Evolutionary conservation across 2,888 invertebrate species (phyloP).

Genomic region (Ochlodes sylvanus): DNA sequence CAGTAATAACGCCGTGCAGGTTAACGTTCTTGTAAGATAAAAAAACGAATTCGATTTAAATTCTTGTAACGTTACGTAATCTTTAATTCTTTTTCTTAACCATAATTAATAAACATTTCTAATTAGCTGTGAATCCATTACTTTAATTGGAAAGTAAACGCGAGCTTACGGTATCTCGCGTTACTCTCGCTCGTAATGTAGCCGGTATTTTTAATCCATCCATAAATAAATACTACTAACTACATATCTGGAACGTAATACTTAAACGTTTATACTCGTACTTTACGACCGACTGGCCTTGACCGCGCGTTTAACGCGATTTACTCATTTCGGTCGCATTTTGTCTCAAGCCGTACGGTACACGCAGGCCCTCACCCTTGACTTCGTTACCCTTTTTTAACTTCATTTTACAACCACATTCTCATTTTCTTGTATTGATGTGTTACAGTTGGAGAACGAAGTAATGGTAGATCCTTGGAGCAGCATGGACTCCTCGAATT

Average conservation of each 20-base stretch:
- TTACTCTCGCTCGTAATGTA: slow-evolving; percentile 38
- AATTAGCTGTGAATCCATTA: slow-evolving; percentile 22
- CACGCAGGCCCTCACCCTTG: slow-evolving; percentile 55
- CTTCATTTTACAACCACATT: slow-evolving; percentile 39
- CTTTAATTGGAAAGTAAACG: slow-evolving; percentile 27
- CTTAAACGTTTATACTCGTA: slow-evolving; percentile 31
- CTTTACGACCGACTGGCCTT: slow-evolving; percentile 58
- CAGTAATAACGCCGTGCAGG: not conserved
- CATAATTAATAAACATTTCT: slow-evolving; percentile 15
- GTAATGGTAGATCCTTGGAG: slow-evolving; percentile 84
- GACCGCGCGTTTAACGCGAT: slow-evolving; percentile 58
- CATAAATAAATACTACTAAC: slow-evolving; percentile 58
- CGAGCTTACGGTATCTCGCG: slow-evolving; percentile 31
- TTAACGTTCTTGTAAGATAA: not conserved
- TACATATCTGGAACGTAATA: slow-evolving; percentile 44
- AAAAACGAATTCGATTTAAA: not conserved
- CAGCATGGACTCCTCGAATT: slow-evolving; percentile 84
- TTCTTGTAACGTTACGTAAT: not conserved
- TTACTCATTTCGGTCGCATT: slow-evolving; percentile 58
- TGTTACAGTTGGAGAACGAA: slow-evolving; percentile 86
- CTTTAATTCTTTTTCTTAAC: not conserved
- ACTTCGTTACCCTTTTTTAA: slow-evolving; percentile 54
- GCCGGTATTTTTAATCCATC: slow-evolving; percentile 57
- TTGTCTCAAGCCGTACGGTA: slow-evolving; percentile 59
- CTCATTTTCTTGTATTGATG: slow-evolving; percentile 43